Conservation (phyloP, 2,113 vertebrate species). For the Oryzias celebensis region DNA sequence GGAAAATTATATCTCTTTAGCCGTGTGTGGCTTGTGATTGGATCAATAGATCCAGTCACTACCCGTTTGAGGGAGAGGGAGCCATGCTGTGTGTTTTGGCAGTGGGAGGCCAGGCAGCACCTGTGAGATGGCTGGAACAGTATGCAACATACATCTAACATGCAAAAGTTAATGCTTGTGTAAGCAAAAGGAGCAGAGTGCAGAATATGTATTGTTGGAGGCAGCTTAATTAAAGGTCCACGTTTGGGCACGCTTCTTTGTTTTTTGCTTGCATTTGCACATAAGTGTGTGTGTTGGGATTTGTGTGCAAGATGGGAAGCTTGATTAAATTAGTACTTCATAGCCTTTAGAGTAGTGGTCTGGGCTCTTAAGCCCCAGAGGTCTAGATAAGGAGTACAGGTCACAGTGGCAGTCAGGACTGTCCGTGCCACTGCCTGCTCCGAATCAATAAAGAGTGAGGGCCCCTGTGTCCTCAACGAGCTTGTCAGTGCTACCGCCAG, state of each 20-base stretch:
- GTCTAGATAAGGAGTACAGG: slow-evolving; percentile 63
- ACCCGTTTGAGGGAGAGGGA: slow-evolving; percentile 49
- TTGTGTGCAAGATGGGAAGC: background rate
- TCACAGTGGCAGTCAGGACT: slow-evolving; percentile 52
- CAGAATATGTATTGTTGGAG: slow-evolving; percentile 9
- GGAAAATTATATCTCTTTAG: slow-evolving; percentile 36
- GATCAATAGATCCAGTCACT: slow-evolving; percentile 57
- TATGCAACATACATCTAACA: slow-evolving; percentile 27
- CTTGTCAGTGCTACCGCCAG: slow-evolving; percentile 53
- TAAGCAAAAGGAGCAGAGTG: slow-evolving; percentile 13
- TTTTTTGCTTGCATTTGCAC: slow-evolving; percentile 4
- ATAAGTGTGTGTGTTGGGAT: background rate
- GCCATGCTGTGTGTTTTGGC: slow-evolving; percentile 59
- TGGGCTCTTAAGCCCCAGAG: slow-evolving; percentile 19
- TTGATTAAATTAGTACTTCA: slow-evolving; percentile 45
- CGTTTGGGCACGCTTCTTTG: background rate
- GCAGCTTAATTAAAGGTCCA: background rate
- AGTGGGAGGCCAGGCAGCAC: slow-evolving; percentile 17
- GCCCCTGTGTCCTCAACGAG: slow-evolving; percentile 40
- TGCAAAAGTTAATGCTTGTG: slow-evolving; percentile 11
- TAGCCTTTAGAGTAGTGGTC: slow-evolving; percentile 29
- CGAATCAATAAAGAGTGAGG: slow-evolving; percentile 68
- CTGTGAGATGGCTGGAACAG: slow-evolving; percentile 37
- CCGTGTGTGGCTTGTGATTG: slow-evolving; percentile 29
- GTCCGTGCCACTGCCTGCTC: slow-evolving; percentile 51